Evolutionary conservation across 2,888 invertebrate species (phyloP).

Genomic region (Drosophila falleni): DNA sequence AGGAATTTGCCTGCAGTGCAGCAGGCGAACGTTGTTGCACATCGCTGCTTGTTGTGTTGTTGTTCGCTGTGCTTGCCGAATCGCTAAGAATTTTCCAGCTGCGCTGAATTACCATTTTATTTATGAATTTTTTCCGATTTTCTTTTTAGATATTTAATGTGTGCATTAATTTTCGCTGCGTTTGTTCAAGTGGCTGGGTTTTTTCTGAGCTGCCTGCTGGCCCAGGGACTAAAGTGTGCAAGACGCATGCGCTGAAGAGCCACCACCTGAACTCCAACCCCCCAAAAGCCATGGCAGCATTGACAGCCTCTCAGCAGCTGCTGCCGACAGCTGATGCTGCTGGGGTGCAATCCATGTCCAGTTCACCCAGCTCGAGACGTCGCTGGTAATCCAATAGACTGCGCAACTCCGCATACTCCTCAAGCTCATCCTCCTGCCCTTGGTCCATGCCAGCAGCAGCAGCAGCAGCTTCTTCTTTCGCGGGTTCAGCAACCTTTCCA

Average conservation of each 20-base stretch:
- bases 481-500: neutral
- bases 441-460: slow-evolving; percentile 21
- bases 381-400: slow-evolving; percentile 63
- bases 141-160: neutral
- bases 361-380: slow-evolving; percentile 68
- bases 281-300: slow-evolving; percentile 10
- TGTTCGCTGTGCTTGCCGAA: slow-evolving; percentile 63
- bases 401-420: slow-evolving; percentile 57
- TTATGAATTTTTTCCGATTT: neutral
- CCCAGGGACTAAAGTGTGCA: slow-evolving; percentile 43
- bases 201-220: slow-evolving; percentile 51
- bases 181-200: slow-evolving; percentile 18
- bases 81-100: slow-evolving; percentile 84
- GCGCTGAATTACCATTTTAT: slow-evolving; percentile 85
- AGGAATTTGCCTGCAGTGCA: slow-evolving; percentile 73
- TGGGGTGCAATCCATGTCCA: slow-evolving; percentile 64
- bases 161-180: slow-evolving; percentile 40
- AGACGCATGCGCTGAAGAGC: slow-evolving; percentile 51
- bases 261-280: slow-evolving; percentile 47
- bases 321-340: slow-evolving; percentile 18
- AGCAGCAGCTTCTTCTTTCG: neutral
- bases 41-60: slow-evolving; percentile 33
- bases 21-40: slow-evolving; percentile 74
- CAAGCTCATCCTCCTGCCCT: slow-evolving; percentile 51
- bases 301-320: slow-evolving; percentile 47